Conservation (phyloP, 2,113 vertebrate species). For the Microcebus griseorufus region DNA sequence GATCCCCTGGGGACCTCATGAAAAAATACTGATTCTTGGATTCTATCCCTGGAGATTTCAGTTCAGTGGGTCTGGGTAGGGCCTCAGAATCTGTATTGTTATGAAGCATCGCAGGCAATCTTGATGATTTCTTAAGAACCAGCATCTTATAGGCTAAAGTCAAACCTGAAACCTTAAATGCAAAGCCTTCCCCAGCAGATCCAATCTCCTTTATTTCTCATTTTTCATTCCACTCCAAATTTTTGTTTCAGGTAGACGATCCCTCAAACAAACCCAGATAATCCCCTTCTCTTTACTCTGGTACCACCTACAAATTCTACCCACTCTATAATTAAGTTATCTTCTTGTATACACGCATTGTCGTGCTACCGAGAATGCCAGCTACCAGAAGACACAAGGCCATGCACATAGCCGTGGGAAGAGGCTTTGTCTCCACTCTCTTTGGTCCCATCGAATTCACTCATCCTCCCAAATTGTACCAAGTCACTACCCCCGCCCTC, state of each 20-base stretch:
- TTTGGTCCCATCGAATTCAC: neutral
- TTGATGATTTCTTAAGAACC: neutral
- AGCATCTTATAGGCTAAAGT: neutral
- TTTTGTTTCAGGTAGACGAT: neutral
- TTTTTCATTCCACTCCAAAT: neutral
- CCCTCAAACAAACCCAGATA: neutral
- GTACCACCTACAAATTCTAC: slow-evolving; percentile 34
- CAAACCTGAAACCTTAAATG: slow-evolving; percentile 1
- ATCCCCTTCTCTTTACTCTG: slow-evolving; percentile 31
- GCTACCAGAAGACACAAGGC: neutral
- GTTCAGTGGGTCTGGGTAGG: neutral
- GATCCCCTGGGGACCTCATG: neutral
- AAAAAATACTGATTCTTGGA: neutral
- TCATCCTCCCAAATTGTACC: neutral
- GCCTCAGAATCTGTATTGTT: neutral
- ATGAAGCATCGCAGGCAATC: neutral
- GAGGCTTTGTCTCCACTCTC: neutral
- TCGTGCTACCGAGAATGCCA: neutral
- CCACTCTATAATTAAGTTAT: neutral
- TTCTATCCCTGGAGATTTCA: neutral
- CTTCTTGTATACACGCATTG: neutral
- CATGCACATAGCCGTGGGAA: neutral
- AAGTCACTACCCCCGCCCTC: neutral
- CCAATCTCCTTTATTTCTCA: slow-evolving; percentile 7
- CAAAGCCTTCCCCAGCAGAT: neutral